Base-by-base conservation (phyloP, 1,140 invertebrate genomes). In the Apis florea region DNA sequence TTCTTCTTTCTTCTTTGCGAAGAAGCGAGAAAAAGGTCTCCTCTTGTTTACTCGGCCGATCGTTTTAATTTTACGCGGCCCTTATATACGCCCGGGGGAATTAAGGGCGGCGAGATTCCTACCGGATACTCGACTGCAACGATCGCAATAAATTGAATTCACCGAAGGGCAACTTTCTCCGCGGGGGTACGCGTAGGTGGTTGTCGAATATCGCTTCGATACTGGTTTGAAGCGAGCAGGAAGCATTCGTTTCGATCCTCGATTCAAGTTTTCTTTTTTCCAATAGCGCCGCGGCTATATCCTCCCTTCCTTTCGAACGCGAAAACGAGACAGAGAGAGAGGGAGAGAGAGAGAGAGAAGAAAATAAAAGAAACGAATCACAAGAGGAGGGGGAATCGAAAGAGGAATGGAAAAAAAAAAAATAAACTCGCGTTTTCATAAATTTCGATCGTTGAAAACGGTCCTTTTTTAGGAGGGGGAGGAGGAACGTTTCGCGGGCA, bases 181-280 rank as follows among this genome's bases (percentile, higher is more conserved):
- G 81, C 89, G 75, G 88, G 89, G 86, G 88, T 89, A 86, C 86
- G 88, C 85, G 86, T 88, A 83, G 86, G 86, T 88, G 86, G 86
- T 85, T 88, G 86, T 88, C 86, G 86, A 88, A 88, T 88, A 88
- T 87, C 59, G 83, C 85, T 69, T 85, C 85, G 86, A 88, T 88
- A 88, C 83, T 85, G 83, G 85, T 88, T 85, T 74, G 49, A 85
- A 85, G 83, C 79, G 69, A 78, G 83, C 73, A 83, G 72, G 85
- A 88, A 85, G 85, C 85, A 74, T 87, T 76, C 79, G 74, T 85
- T 87, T 79, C 70, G 78, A 19, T 13, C 12, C 61, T 79, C 81
- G 86, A 87, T 87, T 86, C 87, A 79, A 84, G 86, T 82, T 76
- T 68, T 71, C 31, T 19, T 56, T 56, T 31, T 31, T 61, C 83